Conservation (phyloP, 2,888 invertebrate species). For the Cepaea hortensis region DNA sequence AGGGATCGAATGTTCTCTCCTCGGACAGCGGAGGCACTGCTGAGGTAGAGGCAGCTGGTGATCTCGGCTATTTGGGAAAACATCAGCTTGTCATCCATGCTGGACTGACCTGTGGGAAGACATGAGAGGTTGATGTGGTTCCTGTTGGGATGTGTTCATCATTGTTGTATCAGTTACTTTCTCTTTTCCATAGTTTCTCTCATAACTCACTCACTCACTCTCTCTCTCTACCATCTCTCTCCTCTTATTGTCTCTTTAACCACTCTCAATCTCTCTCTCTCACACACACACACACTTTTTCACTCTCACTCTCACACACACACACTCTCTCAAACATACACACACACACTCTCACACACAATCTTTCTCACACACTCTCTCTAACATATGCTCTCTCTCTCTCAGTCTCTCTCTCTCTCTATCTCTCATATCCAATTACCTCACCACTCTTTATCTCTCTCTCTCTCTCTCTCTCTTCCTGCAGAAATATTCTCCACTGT, state of each 20-base stretch:
- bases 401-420: not conserved
- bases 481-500: not conserved
- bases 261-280: too few species aligned
- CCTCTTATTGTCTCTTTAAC: not conserved
- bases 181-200: too few species aligned
- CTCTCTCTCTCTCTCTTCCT: not conserved
- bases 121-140: too few species aligned
- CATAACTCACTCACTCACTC: not conserved
- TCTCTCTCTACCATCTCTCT: not conserved
- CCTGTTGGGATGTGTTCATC: too few species aligned
- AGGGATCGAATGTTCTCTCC: constrained; percentile 83
- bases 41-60: constrained; percentile 85
- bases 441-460: too few species aligned
- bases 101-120: not conserved
- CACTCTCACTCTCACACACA: too few species aligned
- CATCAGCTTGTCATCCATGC: constrained; percentile 63
- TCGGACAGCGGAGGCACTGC: constrained; percentile 86
- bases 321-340: too few species aligned
- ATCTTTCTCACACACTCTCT: too few species aligned
- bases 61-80: constrained; percentile 80
- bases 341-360: too few species aligned
- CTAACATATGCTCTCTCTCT: not conserved
- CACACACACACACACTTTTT: too few species aligned
- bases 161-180: too few species aligned
- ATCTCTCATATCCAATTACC: too few species aligned